A percentile compares a stretch with the other conserved stretches of the same genome.
Evolutionary conservation across 2,113 vertebrate species (phyloP).

Genomic region (Psephotus haematonotus): DNA sequence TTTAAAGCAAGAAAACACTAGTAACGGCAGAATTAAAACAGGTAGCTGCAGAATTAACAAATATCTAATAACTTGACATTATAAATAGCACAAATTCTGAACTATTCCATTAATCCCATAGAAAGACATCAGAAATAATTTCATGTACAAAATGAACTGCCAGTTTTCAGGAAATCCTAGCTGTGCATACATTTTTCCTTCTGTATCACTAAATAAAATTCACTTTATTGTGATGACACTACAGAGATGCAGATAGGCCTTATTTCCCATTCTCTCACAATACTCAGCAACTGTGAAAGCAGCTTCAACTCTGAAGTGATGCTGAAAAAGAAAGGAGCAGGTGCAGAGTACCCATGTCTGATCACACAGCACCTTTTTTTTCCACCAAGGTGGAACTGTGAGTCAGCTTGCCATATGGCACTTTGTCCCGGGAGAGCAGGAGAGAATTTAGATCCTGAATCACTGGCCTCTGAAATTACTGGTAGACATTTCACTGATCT

Average conservation of each 20-base stretch:
- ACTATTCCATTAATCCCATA: not conserved
- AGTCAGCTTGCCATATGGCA: slow-evolving; percentile 41
- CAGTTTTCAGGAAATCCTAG: not conserved
- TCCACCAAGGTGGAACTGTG: not conserved
- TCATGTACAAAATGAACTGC: not conserved
- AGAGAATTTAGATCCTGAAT: not conserved
- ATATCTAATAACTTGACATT: not conserved
- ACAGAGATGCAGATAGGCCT: not conserved
- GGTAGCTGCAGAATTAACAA: not conserved
- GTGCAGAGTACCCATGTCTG: not conserved
- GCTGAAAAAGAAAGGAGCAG: slow-evolving; percentile 5
- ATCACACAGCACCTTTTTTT: not conserved
- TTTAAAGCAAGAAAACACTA: slow-evolving; percentile 1
- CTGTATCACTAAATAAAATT: not conserved
- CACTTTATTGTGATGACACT: not conserved
- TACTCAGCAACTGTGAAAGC: not conserved
- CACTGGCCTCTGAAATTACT: slow-evolving; percentile 7
- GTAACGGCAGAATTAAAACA: not conserved
- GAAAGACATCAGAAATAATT: not conserved
- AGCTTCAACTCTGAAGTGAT: not conserved
- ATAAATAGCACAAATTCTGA: not conserved
- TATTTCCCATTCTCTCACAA: not conserved
- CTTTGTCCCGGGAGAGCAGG: not conserved
- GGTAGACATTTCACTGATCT: slow-evolving; percentile 6
- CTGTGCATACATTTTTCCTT: not conserved